Conservation (phyloP, 2,113 vertebrate genomes). For the Dissostichus mawsoni region DNA sequence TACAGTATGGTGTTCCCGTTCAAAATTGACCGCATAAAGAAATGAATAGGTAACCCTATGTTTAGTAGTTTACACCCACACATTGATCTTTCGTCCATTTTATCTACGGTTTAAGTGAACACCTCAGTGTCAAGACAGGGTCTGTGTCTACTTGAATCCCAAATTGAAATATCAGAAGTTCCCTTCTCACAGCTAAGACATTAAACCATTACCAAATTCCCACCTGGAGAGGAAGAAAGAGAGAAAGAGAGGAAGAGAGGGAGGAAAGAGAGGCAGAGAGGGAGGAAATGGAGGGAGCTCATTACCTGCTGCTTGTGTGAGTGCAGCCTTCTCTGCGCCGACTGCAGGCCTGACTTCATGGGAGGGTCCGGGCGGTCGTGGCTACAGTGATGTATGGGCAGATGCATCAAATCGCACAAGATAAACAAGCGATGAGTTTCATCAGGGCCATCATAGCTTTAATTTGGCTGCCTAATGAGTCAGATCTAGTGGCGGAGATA, state of each 20-base stretch:
- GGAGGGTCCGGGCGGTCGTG: conserved; percentile 77
- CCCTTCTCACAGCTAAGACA: conserved; percentile 42
- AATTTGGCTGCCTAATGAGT: conserved; percentile 98
- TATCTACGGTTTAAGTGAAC: conserved; percentile 24
- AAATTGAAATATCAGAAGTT: conserved; percentile 73
- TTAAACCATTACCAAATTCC: conserved; percentile 51
- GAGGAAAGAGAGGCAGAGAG: neutral
- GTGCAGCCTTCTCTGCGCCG: conserved; percentile 51
- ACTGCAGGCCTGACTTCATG: conserved; percentile 76
- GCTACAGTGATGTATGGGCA: conserved; percentile 90
- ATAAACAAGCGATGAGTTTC: conserved; percentile 98
- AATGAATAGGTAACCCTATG: no score
- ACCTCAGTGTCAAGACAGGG: neutral
- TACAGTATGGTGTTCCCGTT: no score
- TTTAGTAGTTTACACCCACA: no score
- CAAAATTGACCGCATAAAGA: no score
- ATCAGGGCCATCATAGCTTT: conserved; percentile 97
- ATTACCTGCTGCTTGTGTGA: conserved; percentile 61
- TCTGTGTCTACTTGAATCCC: conserved; percentile 40
- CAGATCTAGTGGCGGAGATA: conserved; percentile 95
- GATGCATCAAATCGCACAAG: conserved; percentile 96
- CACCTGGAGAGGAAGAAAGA: conserved; percentile 49
- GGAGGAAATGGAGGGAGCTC: conserved; percentile 36
- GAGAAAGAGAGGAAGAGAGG: neutral
- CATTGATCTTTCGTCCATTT: conserved; percentile 16